Evolutionary conservation across 2,113 vertebrate species (phyloP).

Genomic region (Gymnarchus niloticus): DNA sequence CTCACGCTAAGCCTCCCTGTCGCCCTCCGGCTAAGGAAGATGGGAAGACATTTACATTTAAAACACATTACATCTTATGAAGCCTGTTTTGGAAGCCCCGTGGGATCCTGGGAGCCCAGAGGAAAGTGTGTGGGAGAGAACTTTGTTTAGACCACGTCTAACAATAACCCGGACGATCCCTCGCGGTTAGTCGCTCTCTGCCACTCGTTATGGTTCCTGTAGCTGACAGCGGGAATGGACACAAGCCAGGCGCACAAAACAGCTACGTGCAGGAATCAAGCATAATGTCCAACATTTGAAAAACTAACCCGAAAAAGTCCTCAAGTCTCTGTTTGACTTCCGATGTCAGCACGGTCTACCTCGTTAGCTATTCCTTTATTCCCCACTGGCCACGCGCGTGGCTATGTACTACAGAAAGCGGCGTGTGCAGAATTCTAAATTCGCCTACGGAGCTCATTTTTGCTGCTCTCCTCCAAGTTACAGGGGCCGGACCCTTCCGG

Average conservation of each 20-base stretch:
- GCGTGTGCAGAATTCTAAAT: slow-evolving; percentile 5
- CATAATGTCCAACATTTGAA: neutral
- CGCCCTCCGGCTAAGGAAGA: neutral
- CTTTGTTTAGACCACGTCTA: neutral
- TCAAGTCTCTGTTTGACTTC: neutral
- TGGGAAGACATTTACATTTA: slow-evolving; percentile 17
- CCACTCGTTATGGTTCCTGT: neutral
- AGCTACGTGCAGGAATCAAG: neutral
- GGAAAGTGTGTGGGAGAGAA: slow-evolving; percentile 6
- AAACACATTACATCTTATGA: slow-evolving; percentile 2
- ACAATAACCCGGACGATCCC: neutral
- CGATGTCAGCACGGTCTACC: neutral
- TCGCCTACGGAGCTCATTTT: neutral
- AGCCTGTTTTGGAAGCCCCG: neutral
- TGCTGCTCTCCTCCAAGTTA: neutral
- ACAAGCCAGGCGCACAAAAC: neutral
- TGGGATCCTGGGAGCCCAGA: neutral
- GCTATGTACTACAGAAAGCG: neutral
- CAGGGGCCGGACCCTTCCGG: neutral
- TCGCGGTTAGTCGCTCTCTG: neutral
- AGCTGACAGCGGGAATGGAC: neutral
- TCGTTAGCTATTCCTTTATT: neutral
- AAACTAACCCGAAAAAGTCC: neutral
- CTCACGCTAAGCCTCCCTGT: slow-evolving; percentile 1
- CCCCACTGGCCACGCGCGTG: neutral